A percentile compares a stretch with the other conserved stretches of the same genome.
Conservation (phyloP, 2,888 invertebrate genomes). For the Sesia apiformis region DNA sequence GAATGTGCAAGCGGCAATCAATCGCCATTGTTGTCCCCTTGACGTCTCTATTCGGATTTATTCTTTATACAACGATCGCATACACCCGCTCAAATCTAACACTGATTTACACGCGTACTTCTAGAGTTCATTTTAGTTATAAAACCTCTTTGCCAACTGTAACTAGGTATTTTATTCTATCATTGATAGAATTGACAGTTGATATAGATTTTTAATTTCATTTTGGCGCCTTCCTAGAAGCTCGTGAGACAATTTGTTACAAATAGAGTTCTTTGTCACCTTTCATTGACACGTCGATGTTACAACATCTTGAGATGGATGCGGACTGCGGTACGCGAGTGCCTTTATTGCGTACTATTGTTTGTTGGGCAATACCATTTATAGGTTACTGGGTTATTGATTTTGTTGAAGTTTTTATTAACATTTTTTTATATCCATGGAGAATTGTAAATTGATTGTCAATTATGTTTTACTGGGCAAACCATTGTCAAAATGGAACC, state of each 20-base stretch:
- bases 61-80: background rate
- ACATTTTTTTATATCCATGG: too few species aligned
- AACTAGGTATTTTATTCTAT: background rate
- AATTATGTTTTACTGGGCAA: too few species aligned
- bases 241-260: slow-evolving; percentile 53
- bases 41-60: slow-evolving; percentile 50
- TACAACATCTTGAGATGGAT: background rate
- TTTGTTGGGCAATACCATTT: background rate
- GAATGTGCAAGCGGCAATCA: slow-evolving; percentile 62
- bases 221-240: slow-evolving; percentile 54
- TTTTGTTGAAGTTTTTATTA: too few species aligned
- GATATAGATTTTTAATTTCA: slow-evolving; percentile 35
- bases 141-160: background rate
- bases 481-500: too few species aligned
- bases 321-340: background rate
- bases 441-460: too few species aligned
- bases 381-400: background rate
- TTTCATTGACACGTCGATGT: background rate
- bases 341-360: background rate
- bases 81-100: background rate
- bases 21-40: slow-evolving; percentile 55
- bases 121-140: background rate
- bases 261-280: slow-evolving; percentile 32
- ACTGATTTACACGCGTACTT: background rate
- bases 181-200: slow-evolving; percentile 18